Base-by-base conservation (phyloP, 2,797 vertebrate genomes). In the Oceanodroma leucorhoa region DNA sequence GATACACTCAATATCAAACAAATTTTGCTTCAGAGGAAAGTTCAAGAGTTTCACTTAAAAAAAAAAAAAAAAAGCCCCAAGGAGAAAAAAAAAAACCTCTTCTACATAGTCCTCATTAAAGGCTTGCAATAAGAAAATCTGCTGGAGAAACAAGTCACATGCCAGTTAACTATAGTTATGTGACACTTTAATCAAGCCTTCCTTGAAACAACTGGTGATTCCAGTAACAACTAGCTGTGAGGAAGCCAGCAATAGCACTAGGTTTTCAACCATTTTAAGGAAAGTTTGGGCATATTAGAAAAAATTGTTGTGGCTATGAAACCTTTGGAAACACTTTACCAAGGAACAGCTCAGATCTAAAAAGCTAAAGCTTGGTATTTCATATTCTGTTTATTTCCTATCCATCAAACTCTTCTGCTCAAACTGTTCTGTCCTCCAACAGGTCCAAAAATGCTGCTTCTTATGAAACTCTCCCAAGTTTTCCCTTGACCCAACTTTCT, bases 131-230 rank as follows among this genome's bases (percentile, higher is more conserved):
- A 95, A 91, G 73, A 53, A 93, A 84, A 45, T 48, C 48, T 54
- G 45, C 51, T 57, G 60, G 57, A 88, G 83, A 87, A 96, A 93
- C 48, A 82, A 89, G 91, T 93, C 93, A 73, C 58, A 51, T 92
- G 75, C 27, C 55, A 90, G 65, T 91, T 90, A 88, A 82, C 83
- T 64, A n/a, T 34, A 81, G 50, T 55, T 92, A 69, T 50, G 71
- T 46, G 60, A 83, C 78, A 90, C 70, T 83, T 87, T 34, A 93
- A 76, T 87, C 60, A 83, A 91, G 54, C 50, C 64, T 80, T 84
- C 45, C 60, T 92, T 85, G 40, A 95, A 95, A 83, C 78, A 87
- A 51, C 41, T 51, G 24, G 40, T 84, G 77, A 75, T 61, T 90
- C 48, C 64, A 65, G 51, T 70, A 94, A 88, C 45, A 72, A 40